Conservation (phyloP, 2,797 vertebrate genomes). For the Molossus molossus region DNA sequence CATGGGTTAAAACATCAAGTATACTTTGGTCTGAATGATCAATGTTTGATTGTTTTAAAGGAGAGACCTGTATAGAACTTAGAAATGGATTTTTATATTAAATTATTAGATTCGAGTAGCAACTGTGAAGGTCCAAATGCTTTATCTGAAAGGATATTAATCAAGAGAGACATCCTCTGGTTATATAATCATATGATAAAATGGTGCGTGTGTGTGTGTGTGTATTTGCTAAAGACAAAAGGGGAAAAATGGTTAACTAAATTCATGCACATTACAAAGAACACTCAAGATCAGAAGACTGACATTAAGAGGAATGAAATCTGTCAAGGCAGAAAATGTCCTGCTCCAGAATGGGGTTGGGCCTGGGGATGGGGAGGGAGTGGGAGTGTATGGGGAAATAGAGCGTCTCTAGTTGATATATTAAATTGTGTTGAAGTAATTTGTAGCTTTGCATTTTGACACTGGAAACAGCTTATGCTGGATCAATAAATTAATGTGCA, state of each 20-base stretch:
- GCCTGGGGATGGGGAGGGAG: fast-evolving
- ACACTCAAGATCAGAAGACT: conserved; percentile 29
- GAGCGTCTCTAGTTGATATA: background rate
- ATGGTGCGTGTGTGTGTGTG: background rate
- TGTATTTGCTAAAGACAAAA: background rate
- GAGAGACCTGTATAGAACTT: background rate
- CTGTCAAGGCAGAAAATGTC: background rate
- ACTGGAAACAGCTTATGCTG: background rate
- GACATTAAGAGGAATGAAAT: background rate
- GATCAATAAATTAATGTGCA: background rate
- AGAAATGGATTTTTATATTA: conserved; percentile 72
- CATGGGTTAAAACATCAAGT: background rate
- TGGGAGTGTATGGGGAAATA: fast-evolving
- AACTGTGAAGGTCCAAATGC: background rate
- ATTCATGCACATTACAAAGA: background rate
- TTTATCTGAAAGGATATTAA: background rate
- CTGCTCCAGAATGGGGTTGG: fast-evolving
- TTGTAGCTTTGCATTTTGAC: conserved; percentile 37
- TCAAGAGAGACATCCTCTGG: background rate
- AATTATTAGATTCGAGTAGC: conserved; percentile 15
- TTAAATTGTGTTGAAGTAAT: background rate
- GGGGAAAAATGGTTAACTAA: background rate
- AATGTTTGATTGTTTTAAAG: background rate
- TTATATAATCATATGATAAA: background rate
- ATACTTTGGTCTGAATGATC: background rate